phyloP scores from a whole-genome alignment of 2,888 invertebrate genomes.

The Lissonota sp. region DNA sequence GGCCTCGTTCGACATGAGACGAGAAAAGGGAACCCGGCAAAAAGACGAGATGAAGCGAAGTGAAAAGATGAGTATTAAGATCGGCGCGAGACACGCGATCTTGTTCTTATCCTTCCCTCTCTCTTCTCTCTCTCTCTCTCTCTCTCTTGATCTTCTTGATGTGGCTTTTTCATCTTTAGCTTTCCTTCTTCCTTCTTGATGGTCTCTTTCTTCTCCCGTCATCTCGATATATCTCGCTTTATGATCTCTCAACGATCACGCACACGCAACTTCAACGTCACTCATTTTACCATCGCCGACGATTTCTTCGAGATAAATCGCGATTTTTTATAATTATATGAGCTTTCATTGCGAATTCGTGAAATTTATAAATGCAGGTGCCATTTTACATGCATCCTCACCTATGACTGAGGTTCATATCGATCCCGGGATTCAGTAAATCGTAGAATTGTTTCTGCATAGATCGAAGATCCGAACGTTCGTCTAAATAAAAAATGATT shows the following conservation, averaged over 20 bases:
- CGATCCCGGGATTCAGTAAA: no score
- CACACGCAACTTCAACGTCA: conserved; percentile 21
- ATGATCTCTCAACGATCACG: conserved; percentile 18
- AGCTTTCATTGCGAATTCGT: neutral
- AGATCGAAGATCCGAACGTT: no score
- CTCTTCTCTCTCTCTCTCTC: neutral
- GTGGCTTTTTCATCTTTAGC: neutral
- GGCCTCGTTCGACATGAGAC: conserved; percentile 22
- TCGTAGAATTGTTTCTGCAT: no score
- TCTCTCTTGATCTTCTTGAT: neutral
- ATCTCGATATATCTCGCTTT: conserved; percentile 28
- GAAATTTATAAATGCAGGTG: neutral
- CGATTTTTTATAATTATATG: neutral
- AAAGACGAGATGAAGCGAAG: conserved; percentile 6
- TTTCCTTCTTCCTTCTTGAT: conserved; percentile 5
- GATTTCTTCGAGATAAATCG: no score
- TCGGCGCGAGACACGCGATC: conserved; percentile 42
- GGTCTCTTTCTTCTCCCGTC: conserved; percentile 10
- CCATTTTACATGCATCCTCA: no score
- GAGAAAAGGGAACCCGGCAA: conserved; percentile 8
- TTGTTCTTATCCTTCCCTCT: neutral
- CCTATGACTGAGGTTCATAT: no score
- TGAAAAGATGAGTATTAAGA: conserved; percentile 24
- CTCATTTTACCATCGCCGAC: neutral
- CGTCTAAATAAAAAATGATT: no score